Conservation (phyloP, 2,888 invertebrate species). For the Scaptomyza reducta region DNA sequence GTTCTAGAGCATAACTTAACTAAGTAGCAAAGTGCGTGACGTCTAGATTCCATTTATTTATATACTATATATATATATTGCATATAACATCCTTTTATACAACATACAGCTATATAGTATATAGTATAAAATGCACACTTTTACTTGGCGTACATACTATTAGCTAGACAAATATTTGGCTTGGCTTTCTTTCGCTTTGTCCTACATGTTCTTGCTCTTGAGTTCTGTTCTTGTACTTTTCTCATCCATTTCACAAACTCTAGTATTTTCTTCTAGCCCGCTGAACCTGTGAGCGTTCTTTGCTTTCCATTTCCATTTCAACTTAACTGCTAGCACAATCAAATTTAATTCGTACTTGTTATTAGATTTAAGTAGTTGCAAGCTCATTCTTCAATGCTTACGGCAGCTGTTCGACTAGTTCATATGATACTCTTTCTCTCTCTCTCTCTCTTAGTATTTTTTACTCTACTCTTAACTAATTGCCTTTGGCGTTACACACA, state of each 20-base stretch:
- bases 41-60: slow-evolving; percentile 25
- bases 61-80: neutral
- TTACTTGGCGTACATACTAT: slow-evolving; percentile 63
- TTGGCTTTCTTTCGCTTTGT: slow-evolving; percentile 40
- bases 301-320: slow-evolving; percentile 10
- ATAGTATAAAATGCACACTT: slow-evolving; percentile 21
- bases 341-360: too few species aligned
- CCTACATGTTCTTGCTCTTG: slow-evolving; percentile 16
- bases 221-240: slow-evolving; percentile 16
- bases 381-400: slow-evolving; percentile 13
- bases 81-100: slow-evolving; percentile 3
- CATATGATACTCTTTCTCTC: neutral
- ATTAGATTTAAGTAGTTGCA: slow-evolving; percentile 26
- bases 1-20: slow-evolving; percentile 32
- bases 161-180: slow-evolving; percentile 70
- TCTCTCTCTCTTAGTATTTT: slow-evolving; percentile 1
- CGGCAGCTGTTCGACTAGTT: slow-evolving; percentile 3
- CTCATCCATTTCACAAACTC: slow-evolving; percentile 44
- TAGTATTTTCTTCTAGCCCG: slow-evolving; percentile 30
- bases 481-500: slow-evolving; percentile 1
- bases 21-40: slow-evolving; percentile 74
- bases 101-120: neutral
- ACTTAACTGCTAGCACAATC: too few species aligned
- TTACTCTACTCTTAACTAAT: slow-evolving; percentile 9
- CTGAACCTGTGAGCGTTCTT: slow-evolving; percentile 10